Percentiles rank a stretch among this genome's conserved stretches.
These are phyloP conservation scores for Tetragnatha montana DNA, from an alignment of 2,888 invertebrate genomes.

Conservation along the genomic window DNA sequence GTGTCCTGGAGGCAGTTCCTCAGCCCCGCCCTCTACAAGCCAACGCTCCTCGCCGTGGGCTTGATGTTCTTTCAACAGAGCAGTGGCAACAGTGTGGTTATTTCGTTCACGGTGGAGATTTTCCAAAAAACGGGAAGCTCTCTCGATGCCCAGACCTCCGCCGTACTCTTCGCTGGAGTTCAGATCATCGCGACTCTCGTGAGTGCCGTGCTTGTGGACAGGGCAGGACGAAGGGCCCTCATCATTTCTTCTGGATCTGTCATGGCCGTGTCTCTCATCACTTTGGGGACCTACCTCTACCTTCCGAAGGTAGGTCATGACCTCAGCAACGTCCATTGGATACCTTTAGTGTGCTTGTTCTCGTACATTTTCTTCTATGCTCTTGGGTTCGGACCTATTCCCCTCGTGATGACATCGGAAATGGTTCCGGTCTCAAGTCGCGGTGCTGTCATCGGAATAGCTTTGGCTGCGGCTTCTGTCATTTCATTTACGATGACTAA, in stretches of 20 bases:
- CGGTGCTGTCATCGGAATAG: conserved; percentile 62
- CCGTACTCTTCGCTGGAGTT: conserved; percentile 75
- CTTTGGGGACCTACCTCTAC: conserved; percentile 74
- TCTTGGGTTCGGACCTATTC: conserved; percentile 77
- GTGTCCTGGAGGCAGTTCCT: background rate
- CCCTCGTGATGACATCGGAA: conserved; percentile 77
- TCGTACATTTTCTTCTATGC: conserved; percentile 76
- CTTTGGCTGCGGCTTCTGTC: conserved; percentile 63
- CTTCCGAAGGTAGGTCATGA: background rate
- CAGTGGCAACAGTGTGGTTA: conserved; percentile 77
- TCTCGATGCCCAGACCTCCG: conserved; percentile 72
- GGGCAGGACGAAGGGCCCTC: conserved; percentile 75
- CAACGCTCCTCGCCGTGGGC: conserved; percentile 74
- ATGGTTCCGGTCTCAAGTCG: conserved; percentile 78
- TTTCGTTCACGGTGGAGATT: conserved; percentile 76
- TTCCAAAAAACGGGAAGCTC: conserved; percentile 75
- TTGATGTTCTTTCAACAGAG: conserved; percentile 77
- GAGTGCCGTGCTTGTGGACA: conserved; percentile 76
- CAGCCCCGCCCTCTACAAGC: conserved; percentile 74
- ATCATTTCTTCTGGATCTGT: conserved; percentile 75
- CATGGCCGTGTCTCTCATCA: conserved; percentile 74
- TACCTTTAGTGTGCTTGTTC: conserved; percentile 75
- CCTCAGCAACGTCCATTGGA: conserved; percentile 69
- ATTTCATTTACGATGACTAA: conserved; percentile 68
- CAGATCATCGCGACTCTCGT: conserved; percentile 75